These are phyloP conservation scores for Pristionchus entomophagus DNA, from an alignment of 2,888 invertebrate species.

Conservation along the genomic window DNA sequence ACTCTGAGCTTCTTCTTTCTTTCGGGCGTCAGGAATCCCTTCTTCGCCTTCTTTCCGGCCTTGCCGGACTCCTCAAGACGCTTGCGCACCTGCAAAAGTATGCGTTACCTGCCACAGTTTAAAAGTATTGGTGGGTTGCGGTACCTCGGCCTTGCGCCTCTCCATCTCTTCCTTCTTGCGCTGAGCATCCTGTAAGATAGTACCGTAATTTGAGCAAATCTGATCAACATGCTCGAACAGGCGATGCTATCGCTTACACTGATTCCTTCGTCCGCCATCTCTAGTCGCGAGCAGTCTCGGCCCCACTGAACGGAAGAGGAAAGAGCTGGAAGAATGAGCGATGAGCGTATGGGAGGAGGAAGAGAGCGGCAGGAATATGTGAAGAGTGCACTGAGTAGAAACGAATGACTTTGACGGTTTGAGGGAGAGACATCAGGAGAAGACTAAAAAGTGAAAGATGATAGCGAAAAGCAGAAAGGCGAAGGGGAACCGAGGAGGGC, in stretches of 20 bases:
- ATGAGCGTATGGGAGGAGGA: constrained; percentile 9
- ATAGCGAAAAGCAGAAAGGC: neutral
- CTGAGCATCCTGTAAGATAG: constrained; percentile 47
- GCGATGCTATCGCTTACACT: constrained; percentile 26
- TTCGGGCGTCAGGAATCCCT: constrained; percentile 99
- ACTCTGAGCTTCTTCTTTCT: constrained; percentile 99
- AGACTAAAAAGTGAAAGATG: constrained; percentile 43
- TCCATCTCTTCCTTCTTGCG: constrained; percentile 48
- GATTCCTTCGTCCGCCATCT: constrained; percentile 29
- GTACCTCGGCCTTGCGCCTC: constrained; percentile 48
- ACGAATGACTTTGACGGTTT: constrained; percentile 39
- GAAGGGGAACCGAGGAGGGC: constrained; percentile 1
- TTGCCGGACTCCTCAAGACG: constrained; percentile 95
- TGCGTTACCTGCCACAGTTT: neutral
- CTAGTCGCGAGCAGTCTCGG: neutral
- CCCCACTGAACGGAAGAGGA: neutral
- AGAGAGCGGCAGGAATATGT: constrained; percentile 2
- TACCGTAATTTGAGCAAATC: neutral
- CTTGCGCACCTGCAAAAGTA: constrained; percentile 86
- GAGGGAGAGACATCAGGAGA: constrained; percentile 31
- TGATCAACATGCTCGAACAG: too few species aligned
- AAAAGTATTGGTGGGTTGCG: neutral
- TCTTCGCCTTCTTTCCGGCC: constrained; percentile 95
- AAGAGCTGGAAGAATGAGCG: constrained; percentile 6
- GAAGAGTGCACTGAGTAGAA: constrained; percentile 34